phyloP scores from a whole-genome alignment of 1,140 invertebrate species.

The Hirudo medicinalis region DNA sequence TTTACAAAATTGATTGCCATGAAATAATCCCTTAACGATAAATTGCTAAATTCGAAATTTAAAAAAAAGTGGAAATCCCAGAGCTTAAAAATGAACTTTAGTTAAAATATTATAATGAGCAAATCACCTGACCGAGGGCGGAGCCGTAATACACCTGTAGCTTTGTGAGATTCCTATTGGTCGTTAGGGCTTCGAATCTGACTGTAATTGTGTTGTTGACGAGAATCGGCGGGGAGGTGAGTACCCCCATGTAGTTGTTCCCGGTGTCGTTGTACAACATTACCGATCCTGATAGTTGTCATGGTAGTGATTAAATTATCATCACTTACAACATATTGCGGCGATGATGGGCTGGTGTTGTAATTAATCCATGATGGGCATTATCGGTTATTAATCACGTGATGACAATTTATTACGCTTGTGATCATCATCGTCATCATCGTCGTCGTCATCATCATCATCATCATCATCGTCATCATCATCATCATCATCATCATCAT shows the following conservation, averaged over 20 bases:
- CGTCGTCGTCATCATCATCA: too few species aligned
- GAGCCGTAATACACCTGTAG: background rate
- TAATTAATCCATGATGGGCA: too few species aligned
- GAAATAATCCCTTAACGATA: background rate
- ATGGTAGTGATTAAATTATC: background rate
- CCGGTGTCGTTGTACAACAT: slow-evolving; percentile 1
- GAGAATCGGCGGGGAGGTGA: background rate
- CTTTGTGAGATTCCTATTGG: background rate
- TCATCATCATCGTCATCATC: too few species aligned
- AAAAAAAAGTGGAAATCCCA: too few species aligned
- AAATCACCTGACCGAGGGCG: background rate
- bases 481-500: too few species aligned
- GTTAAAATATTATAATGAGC: background rate
- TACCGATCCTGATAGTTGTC: background rate
- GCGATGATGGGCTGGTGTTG: too few species aligned
- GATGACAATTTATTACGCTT: too few species aligned
- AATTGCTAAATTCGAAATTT: too few species aligned
- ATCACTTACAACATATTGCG: background rate
- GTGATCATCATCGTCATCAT: too few species aligned
- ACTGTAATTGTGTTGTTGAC: slow-evolving; percentile 1
- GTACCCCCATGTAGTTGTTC: background rate
- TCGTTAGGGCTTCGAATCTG: background rate
- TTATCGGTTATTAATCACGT: too few species aligned
- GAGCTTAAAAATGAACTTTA: too few species aligned
- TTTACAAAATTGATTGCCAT: too few species aligned